phyloP scores from a whole-genome alignment of 2,888 invertebrate species.

The Drosophila paranaensis region DNA sequence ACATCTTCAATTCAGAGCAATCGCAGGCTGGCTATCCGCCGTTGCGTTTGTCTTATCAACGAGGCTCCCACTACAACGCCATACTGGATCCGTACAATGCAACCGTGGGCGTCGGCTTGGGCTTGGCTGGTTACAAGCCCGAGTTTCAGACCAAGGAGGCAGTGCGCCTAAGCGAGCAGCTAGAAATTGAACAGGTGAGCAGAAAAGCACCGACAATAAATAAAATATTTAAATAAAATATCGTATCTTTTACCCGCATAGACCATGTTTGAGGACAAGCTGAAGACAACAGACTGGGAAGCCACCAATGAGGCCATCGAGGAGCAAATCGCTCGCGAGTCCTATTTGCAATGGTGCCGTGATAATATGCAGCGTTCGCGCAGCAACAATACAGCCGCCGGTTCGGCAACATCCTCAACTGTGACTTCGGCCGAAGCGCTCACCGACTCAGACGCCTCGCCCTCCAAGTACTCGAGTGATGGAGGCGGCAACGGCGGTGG shows the following conservation, averaged over 20 bases:
- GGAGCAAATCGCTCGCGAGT: constrained; percentile 94
- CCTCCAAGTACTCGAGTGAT: constrained; percentile 77
- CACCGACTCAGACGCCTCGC: constrained; percentile 81
- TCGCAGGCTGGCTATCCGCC: constrained; percentile 90
- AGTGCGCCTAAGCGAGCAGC: constrained; percentile 90
- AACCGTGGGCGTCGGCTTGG: constrained; percentile 93
- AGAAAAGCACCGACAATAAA: too few species aligned
- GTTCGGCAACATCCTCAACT: constrained; percentile 79
- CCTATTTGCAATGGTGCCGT: constrained; percentile 92
- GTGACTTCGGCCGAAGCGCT: constrained; percentile 82
- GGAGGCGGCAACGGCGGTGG: constrained; percentile 47
- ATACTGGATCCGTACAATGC: constrained; percentile 93
- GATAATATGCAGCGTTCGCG: constrained; percentile 87
- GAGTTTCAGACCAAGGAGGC: constrained; percentile 91
- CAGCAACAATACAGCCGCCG: constrained; percentile 61
- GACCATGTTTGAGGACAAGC: constrained; percentile 96
- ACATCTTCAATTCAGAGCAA: constrained; percentile 92
- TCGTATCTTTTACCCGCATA: constrained; percentile 70
- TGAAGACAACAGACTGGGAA: constrained; percentile 95
- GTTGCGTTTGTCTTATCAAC: constrained; percentile 93
- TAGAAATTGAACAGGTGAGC: constrained; percentile 91
- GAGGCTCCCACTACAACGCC: constrained; percentile 94
- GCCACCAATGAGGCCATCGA: constrained; percentile 96
- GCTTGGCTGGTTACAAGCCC: constrained; percentile 92
- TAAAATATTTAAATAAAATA: background rate